A percentile compares a stretch with the other conserved stretches of the same genome.
These are phyloP conservation scores for Magallana gigas DNA, from an alignment of 1,140 invertebrate genomes.

Conservation along the genomic window DNA sequence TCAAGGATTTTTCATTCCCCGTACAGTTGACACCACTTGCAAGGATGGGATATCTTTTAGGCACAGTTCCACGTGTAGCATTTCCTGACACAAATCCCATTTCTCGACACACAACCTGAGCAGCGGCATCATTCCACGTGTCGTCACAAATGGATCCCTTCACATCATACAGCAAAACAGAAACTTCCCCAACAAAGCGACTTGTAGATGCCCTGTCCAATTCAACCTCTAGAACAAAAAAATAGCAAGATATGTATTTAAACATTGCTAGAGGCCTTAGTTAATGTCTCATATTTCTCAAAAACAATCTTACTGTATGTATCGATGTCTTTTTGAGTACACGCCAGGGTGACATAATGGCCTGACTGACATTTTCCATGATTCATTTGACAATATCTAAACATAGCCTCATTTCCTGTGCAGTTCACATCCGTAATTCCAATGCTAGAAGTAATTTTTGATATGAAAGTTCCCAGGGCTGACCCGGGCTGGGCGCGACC, in stretches of 20 bases:
- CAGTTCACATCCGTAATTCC: constrained; percentile 63
- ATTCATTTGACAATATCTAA: constrained; percentile 83
- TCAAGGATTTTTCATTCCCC: constrained; percentile 60
- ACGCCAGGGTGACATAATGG: constrained; percentile 67
- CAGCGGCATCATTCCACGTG: constrained; percentile 64
- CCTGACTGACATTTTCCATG: constrained; percentile 58
- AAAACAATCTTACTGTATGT: constrained; percentile 8
- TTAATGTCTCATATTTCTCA: too few species aligned
- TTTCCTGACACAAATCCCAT: constrained; percentile 54
- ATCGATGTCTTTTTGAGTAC: constrained; percentile 50
- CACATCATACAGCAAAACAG: constrained; percentile 58
- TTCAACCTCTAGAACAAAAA: constrained; percentile 45
- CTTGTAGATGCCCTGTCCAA: constrained; percentile 40
- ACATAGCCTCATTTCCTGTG: constrained; percentile 72
- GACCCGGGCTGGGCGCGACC: constrained; percentile 70
- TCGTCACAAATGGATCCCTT: constrained; percentile 63
- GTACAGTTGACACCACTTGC: constrained; percentile 61
- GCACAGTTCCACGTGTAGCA: constrained; percentile 57
- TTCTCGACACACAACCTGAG: constrained; percentile 59
- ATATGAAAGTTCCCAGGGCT: constrained; percentile 58
- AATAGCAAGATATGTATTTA: not conserved
- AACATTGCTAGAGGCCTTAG: too few species aligned
- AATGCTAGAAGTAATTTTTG: constrained; percentile 18
- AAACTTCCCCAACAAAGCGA: constrained; percentile 56
- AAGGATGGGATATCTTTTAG: constrained; percentile 52